A percentile compares a stretch with the other conserved stretches of the same genome.
Evolutionary conservation across 2,113 vertebrate genomes (phyloP).

Genomic region (Hippolais icterina): DNA sequence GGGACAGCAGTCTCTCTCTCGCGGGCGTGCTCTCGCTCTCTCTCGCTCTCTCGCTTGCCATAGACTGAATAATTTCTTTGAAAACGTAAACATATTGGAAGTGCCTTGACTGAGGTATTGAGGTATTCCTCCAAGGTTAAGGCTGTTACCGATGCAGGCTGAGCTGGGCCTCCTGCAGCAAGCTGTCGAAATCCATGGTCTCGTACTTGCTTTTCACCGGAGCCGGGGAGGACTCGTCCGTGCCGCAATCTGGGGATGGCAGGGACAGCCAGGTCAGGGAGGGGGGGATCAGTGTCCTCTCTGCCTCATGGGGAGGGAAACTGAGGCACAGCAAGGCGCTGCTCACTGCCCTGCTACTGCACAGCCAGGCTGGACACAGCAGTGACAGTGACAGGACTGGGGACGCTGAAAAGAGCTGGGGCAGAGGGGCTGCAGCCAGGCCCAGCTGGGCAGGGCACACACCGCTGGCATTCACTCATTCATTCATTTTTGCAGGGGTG

Average conservation of each 20-base stretch:
- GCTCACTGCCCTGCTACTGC: accelerated
- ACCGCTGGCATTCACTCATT: background rate
- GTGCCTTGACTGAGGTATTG: slow-evolving; percentile 95
- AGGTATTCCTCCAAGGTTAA: slow-evolving; percentile 86
- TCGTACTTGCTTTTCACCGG: slow-evolving; percentile 96
- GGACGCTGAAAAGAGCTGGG: background rate
- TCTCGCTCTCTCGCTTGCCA: slow-evolving; percentile 69
- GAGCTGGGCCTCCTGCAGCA: slow-evolving; percentile 97
- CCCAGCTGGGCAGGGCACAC: background rate
- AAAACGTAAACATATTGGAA: slow-evolving; percentile 99
- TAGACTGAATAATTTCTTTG: slow-evolving; percentile 84
- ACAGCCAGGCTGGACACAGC: background rate
- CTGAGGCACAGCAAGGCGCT: background rate
- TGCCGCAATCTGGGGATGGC: slow-evolving; percentile 66
- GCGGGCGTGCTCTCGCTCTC: slow-evolving; percentile 55
- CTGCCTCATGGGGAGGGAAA: background rate
- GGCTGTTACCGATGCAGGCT: slow-evolving; percentile 94
- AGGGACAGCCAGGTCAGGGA: background rate
- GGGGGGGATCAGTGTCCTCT: accelerated
- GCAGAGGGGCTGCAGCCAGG: background rate
- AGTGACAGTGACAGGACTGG: accelerated
- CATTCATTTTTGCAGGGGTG: background rate
- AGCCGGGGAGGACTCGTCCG: slow-evolving; percentile 85
- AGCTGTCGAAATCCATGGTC: slow-evolving; percentile 97
- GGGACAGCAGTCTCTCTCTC: slow-evolving; percentile 81